Evolutionary conservation across 2,888 invertebrate species (phyloP), one percentile per base, ranked within the genome.

Genomic region (Lydus trimaculatus): DNA sequence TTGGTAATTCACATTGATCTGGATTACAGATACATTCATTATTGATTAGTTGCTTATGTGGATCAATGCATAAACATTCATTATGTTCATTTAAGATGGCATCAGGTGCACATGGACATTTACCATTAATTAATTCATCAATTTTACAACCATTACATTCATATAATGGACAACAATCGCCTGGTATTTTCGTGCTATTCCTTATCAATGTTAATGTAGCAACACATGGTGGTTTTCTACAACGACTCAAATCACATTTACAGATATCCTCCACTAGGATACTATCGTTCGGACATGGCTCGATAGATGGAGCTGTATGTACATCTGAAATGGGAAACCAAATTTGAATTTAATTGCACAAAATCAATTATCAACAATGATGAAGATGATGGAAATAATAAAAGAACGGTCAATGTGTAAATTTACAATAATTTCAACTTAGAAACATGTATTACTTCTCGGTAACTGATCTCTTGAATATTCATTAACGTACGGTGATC

Each of bases 151-250:
- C 80, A 62, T 76, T 75, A 73, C 83, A 83, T 5, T 79, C 72
- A 69, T 83, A 83, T 7, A 73, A 75, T 0, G 83, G 82, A 67
- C 83, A 83, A 70, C 83, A 83, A 25, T 66, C 66, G 23, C 82
- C 82, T 5, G 83, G 82, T 20, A 71, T 66, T 28, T 80, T 76
- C 33, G 76, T 79, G 31, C 74, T 76, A 66, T 80, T 79, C 20
- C 72, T 64, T 9, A 74, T 67, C n/a, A 79, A 56, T 33, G 64
- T 64, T 33, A 82, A 72, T 31, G 67, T 62, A 9, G 69, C 67
- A 7, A 69, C 72, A 61, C 83, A 83, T 0, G 78, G 76, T 31
- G 82, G 82, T 72, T 79, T 77, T 11, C 64, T 59, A 70, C 83
- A 83, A 15, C 73, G 66, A 8, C 74, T 75, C 52, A 72, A 75